These are phyloP conservation scores for Galbula dea DNA, from an alignment of 2,113 vertebrate species.

Conservation along the genomic window DNA sequence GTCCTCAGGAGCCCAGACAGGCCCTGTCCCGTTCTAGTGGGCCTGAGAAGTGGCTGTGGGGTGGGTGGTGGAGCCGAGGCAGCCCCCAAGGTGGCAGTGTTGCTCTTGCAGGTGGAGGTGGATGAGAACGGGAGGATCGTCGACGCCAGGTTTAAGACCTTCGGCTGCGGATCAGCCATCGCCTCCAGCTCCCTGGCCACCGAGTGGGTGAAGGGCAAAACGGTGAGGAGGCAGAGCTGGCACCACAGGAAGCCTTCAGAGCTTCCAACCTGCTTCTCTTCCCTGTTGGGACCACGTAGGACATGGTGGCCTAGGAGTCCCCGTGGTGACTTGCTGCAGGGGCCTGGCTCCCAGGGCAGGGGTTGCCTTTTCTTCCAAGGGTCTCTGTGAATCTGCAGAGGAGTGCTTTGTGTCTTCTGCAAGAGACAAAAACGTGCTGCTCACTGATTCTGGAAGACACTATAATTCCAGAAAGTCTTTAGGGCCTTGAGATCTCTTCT, in stretches of 20 bases:
- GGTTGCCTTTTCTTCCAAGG: background rate
- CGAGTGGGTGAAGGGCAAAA: constrained; percentile 97
- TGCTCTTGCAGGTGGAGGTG: constrained; percentile 80
- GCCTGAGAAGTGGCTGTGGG: background rate
- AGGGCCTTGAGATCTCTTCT: background rate
- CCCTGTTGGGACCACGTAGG: rapidly evolving
- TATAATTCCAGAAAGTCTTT: rapidly evolving
- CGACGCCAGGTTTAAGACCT: constrained; percentile 92
- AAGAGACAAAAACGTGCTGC: background rate
- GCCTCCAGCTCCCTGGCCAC: constrained; percentile 92
- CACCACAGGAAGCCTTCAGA: rapidly evolving
- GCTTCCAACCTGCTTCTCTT: rapidly evolving
- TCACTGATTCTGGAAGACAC: background rate
- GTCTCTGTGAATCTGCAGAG: too few relatives aligned
- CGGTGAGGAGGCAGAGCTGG: constrained; percentile 69
- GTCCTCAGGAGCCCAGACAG: background rate
- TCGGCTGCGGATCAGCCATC: constrained; percentile 92
- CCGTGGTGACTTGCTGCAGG: rapidly evolving
- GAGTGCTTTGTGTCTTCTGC: rapidly evolving
- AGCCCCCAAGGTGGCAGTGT: rapidly evolving
- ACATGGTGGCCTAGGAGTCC: rapidly evolving
- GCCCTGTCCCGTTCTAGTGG: too few relatives aligned
- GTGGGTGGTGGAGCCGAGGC: rapidly evolving
- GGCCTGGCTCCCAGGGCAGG: rapidly evolving
- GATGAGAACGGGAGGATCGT: constrained; percentile 85